Conservation (phyloP, 2,113 vertebrate species). For the Drymodes brunneopygia region DNA sequence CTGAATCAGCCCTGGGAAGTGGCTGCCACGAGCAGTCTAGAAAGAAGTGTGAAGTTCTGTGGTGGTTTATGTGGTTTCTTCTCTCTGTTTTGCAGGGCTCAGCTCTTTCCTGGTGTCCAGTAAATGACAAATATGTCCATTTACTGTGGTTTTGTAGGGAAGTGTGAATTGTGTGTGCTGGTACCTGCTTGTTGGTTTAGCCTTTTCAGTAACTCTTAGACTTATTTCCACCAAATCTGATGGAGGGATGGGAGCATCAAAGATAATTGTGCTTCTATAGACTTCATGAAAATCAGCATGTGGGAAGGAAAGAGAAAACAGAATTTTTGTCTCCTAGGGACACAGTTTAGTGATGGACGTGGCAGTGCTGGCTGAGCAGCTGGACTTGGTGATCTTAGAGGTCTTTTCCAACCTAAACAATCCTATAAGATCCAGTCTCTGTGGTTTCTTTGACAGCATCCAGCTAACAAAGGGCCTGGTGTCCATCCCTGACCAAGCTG, state of each 20-base stretch:
- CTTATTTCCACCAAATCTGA: not conserved
- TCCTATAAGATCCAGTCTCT: not conserved
- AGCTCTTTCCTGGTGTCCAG: not conserved
- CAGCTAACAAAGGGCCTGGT: not conserved
- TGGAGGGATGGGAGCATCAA: not conserved
- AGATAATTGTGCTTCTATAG: not conserved
- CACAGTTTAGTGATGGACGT: not conserved
- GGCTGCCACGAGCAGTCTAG: not conserved
- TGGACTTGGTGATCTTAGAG: not conserved
- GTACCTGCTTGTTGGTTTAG: not conserved
- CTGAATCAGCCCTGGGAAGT: not conserved
- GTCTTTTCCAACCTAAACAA: not conserved
- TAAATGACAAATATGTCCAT: not conserved
- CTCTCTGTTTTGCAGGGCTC: not conserved
- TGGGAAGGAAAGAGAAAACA: not conserved
- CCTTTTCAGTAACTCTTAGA: not conserved
- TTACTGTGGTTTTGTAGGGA: slow-evolving; percentile 4
- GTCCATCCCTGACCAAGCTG: not conserved
- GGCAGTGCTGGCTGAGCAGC: not conserved
- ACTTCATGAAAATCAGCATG: not conserved
- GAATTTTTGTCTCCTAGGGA: not conserved
- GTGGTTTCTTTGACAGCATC: not conserved
- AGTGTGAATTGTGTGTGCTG: not conserved
- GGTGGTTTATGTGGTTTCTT: slow-evolving; percentile 20
- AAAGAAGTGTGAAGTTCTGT: not conserved